Evolutionary conservation across 2,888 invertebrate species (phyloP), one percentile per base, ranked within the genome.

Genomic region (Lochmaea capreae): DNA sequence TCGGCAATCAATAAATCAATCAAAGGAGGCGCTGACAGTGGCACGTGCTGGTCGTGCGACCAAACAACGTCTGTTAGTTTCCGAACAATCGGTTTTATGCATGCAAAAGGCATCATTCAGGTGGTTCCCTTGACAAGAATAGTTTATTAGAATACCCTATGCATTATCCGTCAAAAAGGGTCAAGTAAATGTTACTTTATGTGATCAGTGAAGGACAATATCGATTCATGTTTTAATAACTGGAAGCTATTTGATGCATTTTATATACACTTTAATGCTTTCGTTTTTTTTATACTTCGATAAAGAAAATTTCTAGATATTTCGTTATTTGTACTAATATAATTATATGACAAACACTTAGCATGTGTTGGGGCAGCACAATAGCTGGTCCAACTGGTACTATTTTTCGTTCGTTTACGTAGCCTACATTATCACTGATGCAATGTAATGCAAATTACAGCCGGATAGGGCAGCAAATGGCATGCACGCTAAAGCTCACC

Each of bases 1-100:
- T 75, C 70, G 65, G 71, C 66, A 72, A 73, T 73, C 75, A 78
- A 78, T 78, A 72, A 78, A 78, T 76, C 76, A 76, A 78, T 76
- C 78, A 78, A 74, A 73, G 67, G 70, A 75, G 74, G 76, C 75
- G 78, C 74, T 76, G 78, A 76, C 78, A 71, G 57, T 65, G 76
- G 65, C 78, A 65, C 76, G 78, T 78, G 76, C 69, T 63, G 42
- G 75, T 69, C 78, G 75, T 72, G 76, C 76, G 76, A 63, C 68
- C 49, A 43, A 68, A 69, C 75, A 54, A 52, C 72, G 71, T 68
- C 61, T 62, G 65, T 69, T 69, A 65, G 72, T 58, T 71, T 73
- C 65, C 49, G 65, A 74, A 76, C 75, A 75, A 75, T 75, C 74
- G 69, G 66, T 68, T 65, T 65, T 72, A 73, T 74, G 73, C 69